Evolutionary conservation across 2,888 invertebrate genomes (phyloP).

Genomic region (Drosophila antonietae): DNA sequence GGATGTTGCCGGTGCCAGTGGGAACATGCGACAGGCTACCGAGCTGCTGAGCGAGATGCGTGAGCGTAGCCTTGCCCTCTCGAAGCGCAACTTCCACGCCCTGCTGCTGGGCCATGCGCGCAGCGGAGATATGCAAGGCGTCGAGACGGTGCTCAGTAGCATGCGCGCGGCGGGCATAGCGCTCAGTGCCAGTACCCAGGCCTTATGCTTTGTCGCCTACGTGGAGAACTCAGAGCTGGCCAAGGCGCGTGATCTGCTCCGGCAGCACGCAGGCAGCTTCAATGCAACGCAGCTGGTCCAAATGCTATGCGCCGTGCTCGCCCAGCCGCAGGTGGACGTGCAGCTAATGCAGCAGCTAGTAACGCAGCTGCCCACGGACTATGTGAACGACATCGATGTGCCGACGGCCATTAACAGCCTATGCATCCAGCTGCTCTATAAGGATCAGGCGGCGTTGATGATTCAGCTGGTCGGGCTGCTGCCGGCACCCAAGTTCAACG

Average conservation of each 20-base stretch:
- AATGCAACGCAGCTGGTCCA: slow-evolving; percentile 68
- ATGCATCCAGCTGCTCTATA: slow-evolving; percentile 85
- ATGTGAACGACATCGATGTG: slow-evolving; percentile 69
- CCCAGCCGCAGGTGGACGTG: slow-evolving; percentile 19
- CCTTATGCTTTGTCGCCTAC: slow-evolving; percentile 85
- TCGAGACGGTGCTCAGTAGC: slow-evolving; percentile 86
- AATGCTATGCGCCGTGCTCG: slow-evolving; percentile 58
- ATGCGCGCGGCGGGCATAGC: slow-evolving; percentile 87
- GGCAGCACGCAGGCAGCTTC: slow-evolving; percentile 63
- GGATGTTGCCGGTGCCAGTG: slow-evolving; percentile 86
- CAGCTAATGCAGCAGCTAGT: slow-evolving; percentile 68
- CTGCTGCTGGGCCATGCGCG: slow-evolving; percentile 86
- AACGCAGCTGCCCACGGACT: slow-evolving; percentile 73
- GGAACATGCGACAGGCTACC: slow-evolving; percentile 87
- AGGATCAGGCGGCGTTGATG: slow-evolving; percentile 54
- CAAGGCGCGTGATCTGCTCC: slow-evolving; percentile 69
- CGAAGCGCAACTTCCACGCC: slow-evolving; percentile 87
- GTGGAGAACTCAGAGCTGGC: slow-evolving; percentile 85
- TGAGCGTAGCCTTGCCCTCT: slow-evolving; percentile 85
- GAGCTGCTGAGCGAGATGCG: slow-evolving; percentile 87
- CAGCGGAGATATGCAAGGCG: slow-evolving; percentile 84
- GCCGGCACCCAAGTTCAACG: slow-evolving; percentile 77
- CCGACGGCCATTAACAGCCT: slow-evolving; percentile 80
- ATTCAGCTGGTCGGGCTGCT: slow-evolving; percentile 83
- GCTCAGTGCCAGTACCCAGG: slow-evolving; percentile 85